Evolutionary conservation across 2,113 vertebrate genomes (phyloP).

Genomic region (Thamnophis sirtalis): DNA sequence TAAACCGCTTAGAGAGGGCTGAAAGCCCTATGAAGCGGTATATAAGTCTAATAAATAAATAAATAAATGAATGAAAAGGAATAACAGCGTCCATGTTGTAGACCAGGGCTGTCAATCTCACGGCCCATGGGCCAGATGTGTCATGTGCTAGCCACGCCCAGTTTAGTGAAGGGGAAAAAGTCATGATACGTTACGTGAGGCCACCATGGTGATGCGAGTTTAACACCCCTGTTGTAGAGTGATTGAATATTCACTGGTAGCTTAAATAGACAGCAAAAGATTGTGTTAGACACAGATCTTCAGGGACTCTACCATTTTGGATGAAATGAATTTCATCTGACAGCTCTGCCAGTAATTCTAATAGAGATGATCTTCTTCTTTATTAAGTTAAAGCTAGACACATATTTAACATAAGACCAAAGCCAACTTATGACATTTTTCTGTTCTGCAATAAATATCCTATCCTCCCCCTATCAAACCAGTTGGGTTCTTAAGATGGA

Average conservation of each 20-base stretch:
- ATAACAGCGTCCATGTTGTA: background rate
- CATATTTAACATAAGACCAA: background rate
- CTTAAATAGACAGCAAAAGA: background rate
- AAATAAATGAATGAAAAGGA: background rate
- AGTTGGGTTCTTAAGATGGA: background rate
- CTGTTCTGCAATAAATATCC: background rate
- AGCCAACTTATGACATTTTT: background rate
- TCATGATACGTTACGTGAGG: no score
- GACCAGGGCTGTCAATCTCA: background rate
- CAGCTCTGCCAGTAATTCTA: background rate
- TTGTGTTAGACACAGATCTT: background rate
- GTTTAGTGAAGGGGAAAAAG: no score
- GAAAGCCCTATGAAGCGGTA: no score
- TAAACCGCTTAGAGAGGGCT: no score
- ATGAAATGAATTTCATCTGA: background rate
- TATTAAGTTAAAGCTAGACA: background rate
- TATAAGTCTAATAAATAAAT: no score
- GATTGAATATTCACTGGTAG: background rate
- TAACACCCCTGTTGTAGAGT: background rate
- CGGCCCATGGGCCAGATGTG: no score
- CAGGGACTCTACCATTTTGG: background rate
- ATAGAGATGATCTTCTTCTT: background rate
- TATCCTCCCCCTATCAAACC: background rate
- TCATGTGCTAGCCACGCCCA: no score
- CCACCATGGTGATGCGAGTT: no score